Evolutionary conservation across 2,888 invertebrate genomes (phyloP).

Genomic region (Agonopterix arenella): DNA sequence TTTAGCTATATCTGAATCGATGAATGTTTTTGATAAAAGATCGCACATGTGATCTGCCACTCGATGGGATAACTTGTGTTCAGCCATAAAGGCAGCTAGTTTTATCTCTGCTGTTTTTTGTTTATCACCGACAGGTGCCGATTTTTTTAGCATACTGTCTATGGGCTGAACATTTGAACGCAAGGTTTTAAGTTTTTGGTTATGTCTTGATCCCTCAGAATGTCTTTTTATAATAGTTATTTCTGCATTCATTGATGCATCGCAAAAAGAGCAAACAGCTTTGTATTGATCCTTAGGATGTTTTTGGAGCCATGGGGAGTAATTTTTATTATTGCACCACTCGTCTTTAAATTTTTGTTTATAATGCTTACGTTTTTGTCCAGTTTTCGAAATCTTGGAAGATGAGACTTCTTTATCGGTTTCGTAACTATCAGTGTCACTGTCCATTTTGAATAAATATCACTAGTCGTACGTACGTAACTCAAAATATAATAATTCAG

Average conservation of each 20-base stretch:
- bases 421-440: not conserved
- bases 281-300: not conserved
- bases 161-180: not conserved
- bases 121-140: not conserved
- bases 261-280: not conserved
- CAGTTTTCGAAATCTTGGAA: not conserved
- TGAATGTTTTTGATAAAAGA: not conserved
- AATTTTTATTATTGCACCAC: not conserved
- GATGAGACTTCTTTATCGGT: not conserved
- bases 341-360: not conserved
- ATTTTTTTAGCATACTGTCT: not conserved
- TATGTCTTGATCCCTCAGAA: not conserved
- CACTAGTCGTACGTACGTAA: no score
- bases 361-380: not conserved
- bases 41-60: not conserved
- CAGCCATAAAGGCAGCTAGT: not conserved
- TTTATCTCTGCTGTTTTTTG: not conserved
- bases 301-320: not conserved
- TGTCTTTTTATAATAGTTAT: not conserved
- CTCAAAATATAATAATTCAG: no score
- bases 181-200: not conserved
- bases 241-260: constrained; percentile 1
- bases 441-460: not conserved
- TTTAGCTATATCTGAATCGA: not conserved
- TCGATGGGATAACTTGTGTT: not conserved